Conservation (phyloP, 2,888 invertebrate species). For the Limnephilus marmoratus region DNA sequence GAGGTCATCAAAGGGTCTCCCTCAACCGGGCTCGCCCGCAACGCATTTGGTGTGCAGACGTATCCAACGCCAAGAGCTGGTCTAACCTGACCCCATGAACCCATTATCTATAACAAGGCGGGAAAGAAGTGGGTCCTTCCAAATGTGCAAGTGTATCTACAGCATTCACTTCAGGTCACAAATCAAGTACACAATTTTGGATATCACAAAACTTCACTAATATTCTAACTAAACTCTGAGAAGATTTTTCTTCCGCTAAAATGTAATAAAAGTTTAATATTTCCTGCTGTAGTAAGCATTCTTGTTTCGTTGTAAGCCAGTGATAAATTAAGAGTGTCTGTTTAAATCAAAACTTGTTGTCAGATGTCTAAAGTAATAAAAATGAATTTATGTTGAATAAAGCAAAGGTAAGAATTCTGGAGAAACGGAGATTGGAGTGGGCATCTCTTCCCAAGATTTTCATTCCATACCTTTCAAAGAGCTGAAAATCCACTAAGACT, state of each 20-base stretch:
- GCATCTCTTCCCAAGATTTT: not conserved
- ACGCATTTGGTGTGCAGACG: too few species aligned
- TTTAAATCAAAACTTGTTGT: not conserved
- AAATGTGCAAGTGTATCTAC: not conserved
- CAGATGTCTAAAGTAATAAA: constrained; percentile 2
- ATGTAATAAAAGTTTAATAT: not conserved
- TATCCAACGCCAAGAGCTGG: too few species aligned
- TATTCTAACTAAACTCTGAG: not conserved
- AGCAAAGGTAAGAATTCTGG: not conserved
- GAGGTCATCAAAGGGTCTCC: too few species aligned
- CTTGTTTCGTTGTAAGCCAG: not conserved
- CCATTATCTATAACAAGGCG: too few species aligned
- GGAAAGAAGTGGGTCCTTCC: too few species aligned
- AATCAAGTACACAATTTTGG: not conserved
- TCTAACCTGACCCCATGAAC: too few species aligned
- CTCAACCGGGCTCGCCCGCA: too few species aligned
- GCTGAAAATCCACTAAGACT: not conserved
- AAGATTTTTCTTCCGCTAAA: not conserved
- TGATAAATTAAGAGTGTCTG: not conserved
- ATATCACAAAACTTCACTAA: not conserved
- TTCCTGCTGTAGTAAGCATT: not conserved
- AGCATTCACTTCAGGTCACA: not conserved
- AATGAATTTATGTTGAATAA: not conserved
- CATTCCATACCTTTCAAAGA: not conserved
- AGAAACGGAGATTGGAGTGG: not conserved